Conservation (phyloP, 2,888 invertebrate species). For the Oeneis ivallda region DNA sequence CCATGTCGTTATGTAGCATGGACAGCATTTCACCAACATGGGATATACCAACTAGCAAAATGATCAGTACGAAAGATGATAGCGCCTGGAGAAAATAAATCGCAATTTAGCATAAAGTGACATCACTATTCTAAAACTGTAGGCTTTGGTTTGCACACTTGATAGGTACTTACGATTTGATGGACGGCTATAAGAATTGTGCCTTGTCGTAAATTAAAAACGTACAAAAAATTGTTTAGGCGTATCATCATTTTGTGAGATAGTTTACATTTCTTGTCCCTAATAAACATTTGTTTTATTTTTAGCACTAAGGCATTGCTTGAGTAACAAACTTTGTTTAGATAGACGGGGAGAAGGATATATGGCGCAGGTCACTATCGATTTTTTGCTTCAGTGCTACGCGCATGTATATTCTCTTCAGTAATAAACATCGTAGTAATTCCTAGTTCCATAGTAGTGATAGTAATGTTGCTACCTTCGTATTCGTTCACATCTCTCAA, state of each 20-base stretch:
- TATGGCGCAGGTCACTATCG: conserved; percentile 71
- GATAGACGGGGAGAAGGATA: conserved; percentile 42
- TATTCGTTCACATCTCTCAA: background rate
- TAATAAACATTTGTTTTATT: conserved; percentile 70
- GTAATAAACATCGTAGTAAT: too few species aligned
- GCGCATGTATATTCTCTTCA: conserved; percentile 51
- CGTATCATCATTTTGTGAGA: conserved; percentile 73
- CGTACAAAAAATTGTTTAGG: conserved; percentile 73
- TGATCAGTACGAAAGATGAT: conserved; percentile 73
- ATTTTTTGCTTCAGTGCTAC: conserved; percentile 57
- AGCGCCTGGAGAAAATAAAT: conserved; percentile 59
- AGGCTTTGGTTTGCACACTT: background rate
- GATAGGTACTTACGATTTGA: conserved; percentile 78
- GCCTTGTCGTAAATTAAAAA: conserved; percentile 79
- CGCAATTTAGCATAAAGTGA: conserved; percentile 16
- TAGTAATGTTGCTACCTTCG: background rate
- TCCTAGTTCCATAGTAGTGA: too few species aligned
- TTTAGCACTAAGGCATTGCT: conserved; percentile 53
- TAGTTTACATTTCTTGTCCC: conserved; percentile 69
- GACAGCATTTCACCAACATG: conserved; percentile 75
- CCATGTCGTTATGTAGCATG: conserved; percentile 77
- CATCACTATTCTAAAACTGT: background rate
- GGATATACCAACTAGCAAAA: conserved; percentile 73
- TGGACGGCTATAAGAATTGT: conserved; percentile 79
- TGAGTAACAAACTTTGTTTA: conserved; percentile 63